Base-by-base conservation (phyloP, 2,797 vertebrate species). In the Mastacembelus armatus region DNA sequence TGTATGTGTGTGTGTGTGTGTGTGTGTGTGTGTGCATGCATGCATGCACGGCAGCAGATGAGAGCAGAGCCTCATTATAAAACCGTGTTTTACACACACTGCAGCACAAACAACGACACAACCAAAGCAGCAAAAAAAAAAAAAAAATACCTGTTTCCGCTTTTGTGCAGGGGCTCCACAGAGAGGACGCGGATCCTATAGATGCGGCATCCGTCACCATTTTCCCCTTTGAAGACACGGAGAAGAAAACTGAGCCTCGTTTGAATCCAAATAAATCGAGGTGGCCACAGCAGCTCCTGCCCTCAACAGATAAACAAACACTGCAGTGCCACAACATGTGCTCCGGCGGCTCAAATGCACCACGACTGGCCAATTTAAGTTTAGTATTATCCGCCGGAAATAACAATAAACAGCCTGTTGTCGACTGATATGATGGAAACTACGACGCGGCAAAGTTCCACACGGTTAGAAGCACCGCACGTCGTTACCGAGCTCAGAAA, bases 101-200 rank as follows among this genome's bases (percentile, higher is more conserved):
- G 83, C 84, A 81, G 74, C 88, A 57, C 43, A 78, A n/a, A 84
- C 61, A 66, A 75, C 71, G 66, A 81, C 51, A 63, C 50, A 78
- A 85, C 27, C 32, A 80, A 88, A 65, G 70, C 60, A 67, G 50
- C 38, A 52, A 66, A n/a, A n/a, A n/a, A n/a, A n/a, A n/a, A n/a
- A n/a, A n/a, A n/a, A n/a, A n/a, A 44, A 84, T 80, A 90, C 90
- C 88, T 85, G 88, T 45, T 66, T 30, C 60, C 38, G 51, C 49
- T 57, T 83, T 78, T 60, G 77, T 60, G 79, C 79, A 78, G 78
- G 54, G 66, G 79, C 78, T 89, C 82, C 69, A 81, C 74, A 30
- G 63, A 79, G 61, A 74, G 68, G 78, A 74, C 70, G 80, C 77
- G 69, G 80, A 74, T 78, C 67, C 66, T 71, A 77, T 27, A 75